A percentile compares a stretch with the other conserved stretches of the same genome.
These are phyloP conservation scores for Orchestes rusci DNA, from an alignment of 2,888 invertebrate genomes.

Conservation along the genomic window DNA sequence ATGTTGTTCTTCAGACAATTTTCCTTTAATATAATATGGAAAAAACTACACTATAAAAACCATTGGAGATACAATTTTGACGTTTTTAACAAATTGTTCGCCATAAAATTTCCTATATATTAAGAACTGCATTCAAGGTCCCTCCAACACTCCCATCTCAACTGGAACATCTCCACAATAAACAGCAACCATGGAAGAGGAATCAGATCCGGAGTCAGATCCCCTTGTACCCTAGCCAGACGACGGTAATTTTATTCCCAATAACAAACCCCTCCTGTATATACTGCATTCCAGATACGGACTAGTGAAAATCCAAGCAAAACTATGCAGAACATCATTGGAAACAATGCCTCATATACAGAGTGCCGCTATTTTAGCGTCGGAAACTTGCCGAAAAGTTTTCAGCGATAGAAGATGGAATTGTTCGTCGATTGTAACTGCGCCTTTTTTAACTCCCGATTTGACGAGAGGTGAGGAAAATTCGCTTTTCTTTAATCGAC, in stretches of 20 bases:
- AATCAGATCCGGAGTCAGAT: conserved; percentile 37
- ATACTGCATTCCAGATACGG: conserved; percentile 33
- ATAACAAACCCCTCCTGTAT: neutral
- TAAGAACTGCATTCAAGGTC: conserved; percentile 33
- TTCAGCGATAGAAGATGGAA: conserved; percentile 76
- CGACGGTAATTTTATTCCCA: conserved; percentile 23
- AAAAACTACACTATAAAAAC: too few species aligned
- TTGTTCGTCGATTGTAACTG: conserved; percentile 66
- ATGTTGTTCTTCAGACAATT: too few species aligned
- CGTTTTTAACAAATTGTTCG: neutral
- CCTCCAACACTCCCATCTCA: conserved; percentile 40
- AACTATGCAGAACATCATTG: conserved; percentile 58
- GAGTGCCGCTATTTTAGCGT: conserved; percentile 62
- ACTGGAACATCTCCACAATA: conserved; percentile 38
- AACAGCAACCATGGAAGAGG: conserved; percentile 36
- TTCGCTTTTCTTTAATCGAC: too few species aligned
- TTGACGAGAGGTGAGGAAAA: conserved; percentile 58
- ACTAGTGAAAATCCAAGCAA: conserved; percentile 56
- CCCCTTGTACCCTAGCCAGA: conserved; percentile 39
- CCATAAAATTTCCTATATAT: conserved; percentile 6
- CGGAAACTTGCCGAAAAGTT: conserved; percentile 61
- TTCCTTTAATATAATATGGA: too few species aligned
- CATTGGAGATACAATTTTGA: neutral
- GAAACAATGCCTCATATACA: conserved; percentile 69
- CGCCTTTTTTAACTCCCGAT: conserved; percentile 69